Evolutionary conservation across 2,797 vertebrate genomes (phyloP).

Genomic region (Squalus acanthias): DNA sequence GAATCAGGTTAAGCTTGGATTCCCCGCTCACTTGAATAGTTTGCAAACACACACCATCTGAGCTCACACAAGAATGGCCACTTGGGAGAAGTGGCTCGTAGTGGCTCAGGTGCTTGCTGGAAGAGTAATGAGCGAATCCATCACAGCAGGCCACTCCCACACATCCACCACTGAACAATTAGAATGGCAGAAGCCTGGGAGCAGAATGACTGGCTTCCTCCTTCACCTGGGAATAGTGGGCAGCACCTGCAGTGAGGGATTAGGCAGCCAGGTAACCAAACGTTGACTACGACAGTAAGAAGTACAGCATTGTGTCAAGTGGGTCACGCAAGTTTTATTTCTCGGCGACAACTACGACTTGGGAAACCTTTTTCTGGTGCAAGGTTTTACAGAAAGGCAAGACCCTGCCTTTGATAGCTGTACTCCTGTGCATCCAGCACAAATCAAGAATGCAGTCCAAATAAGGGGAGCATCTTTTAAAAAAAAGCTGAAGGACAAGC

Average conservation of each 20-base stretch:
- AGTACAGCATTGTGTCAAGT: not conserved
- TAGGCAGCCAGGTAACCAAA: not conserved
- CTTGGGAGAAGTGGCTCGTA: not conserved
- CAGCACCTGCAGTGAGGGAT: not conserved
- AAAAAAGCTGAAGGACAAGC: conserved; percentile 37
- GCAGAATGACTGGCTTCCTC: not conserved
- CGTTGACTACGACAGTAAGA: not conserved
- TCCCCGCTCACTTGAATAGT: not conserved
- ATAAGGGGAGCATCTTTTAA: not conserved
- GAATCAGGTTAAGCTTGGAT: not conserved
- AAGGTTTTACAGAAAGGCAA: not conserved
- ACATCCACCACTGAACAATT: not conserved
- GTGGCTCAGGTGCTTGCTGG: not conserved
- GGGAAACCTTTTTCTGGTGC: not conserved
- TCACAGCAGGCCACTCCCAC: not conserved
- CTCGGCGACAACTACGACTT: not conserved
- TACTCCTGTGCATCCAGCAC: too few relatives aligned
- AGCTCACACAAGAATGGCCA: not conserved
- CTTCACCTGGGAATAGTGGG: not conserved
- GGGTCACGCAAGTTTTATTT: not conserved
- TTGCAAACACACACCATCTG: not conserved
- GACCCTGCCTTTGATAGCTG: not conserved
- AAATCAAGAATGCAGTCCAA: not conserved
- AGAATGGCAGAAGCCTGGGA: not conserved
- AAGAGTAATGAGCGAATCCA: not conserved